Conservation (phyloP, 1,140 invertebrate species). For the Ceratosolen fusciceps region DNA sequence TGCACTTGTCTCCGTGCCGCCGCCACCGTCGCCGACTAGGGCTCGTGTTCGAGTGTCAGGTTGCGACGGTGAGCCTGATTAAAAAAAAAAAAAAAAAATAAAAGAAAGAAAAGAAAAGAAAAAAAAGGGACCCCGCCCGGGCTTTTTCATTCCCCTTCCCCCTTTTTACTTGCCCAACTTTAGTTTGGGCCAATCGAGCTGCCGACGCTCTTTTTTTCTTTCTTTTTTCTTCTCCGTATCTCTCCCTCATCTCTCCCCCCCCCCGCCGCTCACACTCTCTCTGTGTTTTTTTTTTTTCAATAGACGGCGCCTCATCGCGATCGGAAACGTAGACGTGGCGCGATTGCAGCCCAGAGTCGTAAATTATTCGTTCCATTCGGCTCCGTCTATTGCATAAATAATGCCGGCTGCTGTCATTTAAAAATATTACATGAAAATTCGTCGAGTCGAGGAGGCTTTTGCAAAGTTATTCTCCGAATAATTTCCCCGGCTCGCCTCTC, state of each 20-base stretch:
- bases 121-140: no score
- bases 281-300: neutral
- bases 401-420: neutral
- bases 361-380: neutral
- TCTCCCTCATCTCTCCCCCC: no score
- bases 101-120: no score
- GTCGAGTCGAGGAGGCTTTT: neutral
- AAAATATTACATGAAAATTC: neutral
- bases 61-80: neutral
- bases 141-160: no score
- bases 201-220: no score
- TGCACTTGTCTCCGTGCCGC: slow-evolving; percentile 25
- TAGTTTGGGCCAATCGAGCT: no score
- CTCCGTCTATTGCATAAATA: neutral
- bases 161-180: no score
- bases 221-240: no score
- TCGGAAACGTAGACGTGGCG: neutral
- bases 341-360: neutral
- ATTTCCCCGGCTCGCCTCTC: neutral
- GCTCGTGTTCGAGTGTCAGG: neutral
- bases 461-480: neutral
- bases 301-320: no score
- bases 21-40: slow-evolving; percentile 8
- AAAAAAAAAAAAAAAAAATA: no score
- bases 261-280: no score